Evolutionary conservation across 2,113 vertebrate genomes (phyloP).

Genomic region (Rhadina sibilatrix): DNA sequence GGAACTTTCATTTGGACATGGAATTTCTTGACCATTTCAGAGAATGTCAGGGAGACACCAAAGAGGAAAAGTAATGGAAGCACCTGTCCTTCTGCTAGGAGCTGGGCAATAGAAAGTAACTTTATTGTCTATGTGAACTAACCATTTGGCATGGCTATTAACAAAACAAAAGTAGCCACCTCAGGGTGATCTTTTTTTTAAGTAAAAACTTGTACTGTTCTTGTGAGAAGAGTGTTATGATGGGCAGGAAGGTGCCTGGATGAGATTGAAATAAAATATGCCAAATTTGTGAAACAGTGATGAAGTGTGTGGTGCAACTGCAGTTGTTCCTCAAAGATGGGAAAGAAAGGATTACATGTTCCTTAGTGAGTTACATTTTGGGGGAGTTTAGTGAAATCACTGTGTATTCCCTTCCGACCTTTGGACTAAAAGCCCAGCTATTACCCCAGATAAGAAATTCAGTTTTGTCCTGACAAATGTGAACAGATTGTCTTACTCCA

Average conservation of each 20-base stretch:
- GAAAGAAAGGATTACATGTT: background rate
- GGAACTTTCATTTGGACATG: background rate
- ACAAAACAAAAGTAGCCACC: background rate
- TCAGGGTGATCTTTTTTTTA: background rate
- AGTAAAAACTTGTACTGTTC: background rate
- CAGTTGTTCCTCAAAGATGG: background rate
- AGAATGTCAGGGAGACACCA: background rate
- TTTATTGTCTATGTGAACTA: background rate
- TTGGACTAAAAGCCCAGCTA: background rate
- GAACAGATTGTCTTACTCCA: background rate
- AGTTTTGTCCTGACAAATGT: background rate
- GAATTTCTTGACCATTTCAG: background rate
- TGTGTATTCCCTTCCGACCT: background rate
- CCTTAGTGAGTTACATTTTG: background rate
- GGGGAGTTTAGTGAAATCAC: background rate
- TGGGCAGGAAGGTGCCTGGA: background rate
- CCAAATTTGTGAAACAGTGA: background rate
- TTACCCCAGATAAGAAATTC: background rate
- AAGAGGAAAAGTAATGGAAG: background rate
- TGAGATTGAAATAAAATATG: background rate
- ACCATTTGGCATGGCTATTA: background rate
- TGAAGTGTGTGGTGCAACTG: background rate
- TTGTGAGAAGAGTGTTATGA: background rate
- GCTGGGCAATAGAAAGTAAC: background rate
- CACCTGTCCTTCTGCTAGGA: background rate